phyloP scores from a whole-genome alignment of 2,888 invertebrate species.

The Aphidoletes aphidimyza region DNA sequence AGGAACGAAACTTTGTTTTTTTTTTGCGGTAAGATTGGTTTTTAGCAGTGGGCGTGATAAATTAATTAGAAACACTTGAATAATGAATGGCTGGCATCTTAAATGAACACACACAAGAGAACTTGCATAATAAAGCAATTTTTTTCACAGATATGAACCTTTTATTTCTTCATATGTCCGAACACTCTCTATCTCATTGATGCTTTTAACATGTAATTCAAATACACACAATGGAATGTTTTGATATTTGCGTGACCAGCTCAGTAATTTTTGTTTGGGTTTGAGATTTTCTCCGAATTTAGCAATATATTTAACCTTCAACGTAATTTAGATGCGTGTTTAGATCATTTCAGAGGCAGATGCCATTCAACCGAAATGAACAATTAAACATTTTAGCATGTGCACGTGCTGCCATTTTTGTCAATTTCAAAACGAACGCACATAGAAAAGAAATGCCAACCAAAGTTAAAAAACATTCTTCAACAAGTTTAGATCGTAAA shows the following conservation, averaged over 20 bases:
- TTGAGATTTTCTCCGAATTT: not conserved
- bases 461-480: not conserved
- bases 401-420: slow-evolving; percentile 24
- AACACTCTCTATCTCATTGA: too few species aligned
- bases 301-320: not conserved
- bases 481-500: not conserved
- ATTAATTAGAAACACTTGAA: slow-evolving; percentile 27
- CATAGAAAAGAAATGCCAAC: slow-evolving; percentile 7
- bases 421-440: not conserved
- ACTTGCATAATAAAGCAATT: slow-evolving; percentile 14
- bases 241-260: slow-evolving; percentile 1
- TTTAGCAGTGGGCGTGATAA: slow-evolving; percentile 30
- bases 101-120: not conserved
- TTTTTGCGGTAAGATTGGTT: not conserved
- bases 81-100: too few species aligned
- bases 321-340: slow-evolving; percentile 10
- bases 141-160: not conserved
- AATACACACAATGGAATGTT: not conserved
- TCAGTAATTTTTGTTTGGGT: not conserved
- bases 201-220: too few species aligned
- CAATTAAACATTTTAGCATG: not conserved
- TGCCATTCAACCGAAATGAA: slow-evolving; percentile 1
- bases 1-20: too few species aligned
- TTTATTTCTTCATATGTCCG: too few species aligned
- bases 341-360: not conserved